These are phyloP conservation scores for Caenorhabditis plicata DNA, from an alignment of 2,888 invertebrate genomes.

Conservation along the genomic window DNA sequence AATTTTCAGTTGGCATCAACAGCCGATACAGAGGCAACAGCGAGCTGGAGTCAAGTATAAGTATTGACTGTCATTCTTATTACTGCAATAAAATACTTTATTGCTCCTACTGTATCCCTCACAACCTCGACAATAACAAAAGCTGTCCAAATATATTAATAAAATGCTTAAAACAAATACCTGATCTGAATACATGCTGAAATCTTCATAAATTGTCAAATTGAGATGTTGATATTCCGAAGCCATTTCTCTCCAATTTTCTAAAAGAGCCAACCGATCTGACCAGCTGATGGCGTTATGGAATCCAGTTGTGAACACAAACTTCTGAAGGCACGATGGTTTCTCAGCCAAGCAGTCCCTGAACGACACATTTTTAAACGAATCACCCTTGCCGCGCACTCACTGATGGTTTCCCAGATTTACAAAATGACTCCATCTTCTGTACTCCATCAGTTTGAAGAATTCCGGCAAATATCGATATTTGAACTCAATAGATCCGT, in stretches of 20 bases:
- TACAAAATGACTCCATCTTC: conserved; percentile 64
- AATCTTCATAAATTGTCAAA: conserved; percentile 65
- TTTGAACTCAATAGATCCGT: conserved; percentile 62
- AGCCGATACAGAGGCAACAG: too few species aligned
- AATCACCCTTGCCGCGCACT: conserved; percentile 8
- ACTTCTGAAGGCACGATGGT: conserved; percentile 60
- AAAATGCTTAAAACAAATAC: conserved; percentile 22
- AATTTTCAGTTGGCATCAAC: too few species aligned
- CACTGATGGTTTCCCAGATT: conserved; percentile 57
- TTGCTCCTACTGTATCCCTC: too few species aligned
- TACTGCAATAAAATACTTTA: too few species aligned
- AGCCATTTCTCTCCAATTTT: conserved; percentile 59
- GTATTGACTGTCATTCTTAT: too few species aligned
- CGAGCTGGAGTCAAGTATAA: too few species aligned
- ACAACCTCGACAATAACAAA: too few species aligned
- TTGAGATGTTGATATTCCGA: conserved; percentile 58
- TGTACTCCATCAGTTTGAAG: conserved; percentile 58
- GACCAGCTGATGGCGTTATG: conserved; percentile 62
- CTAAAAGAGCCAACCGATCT: conserved; percentile 33
- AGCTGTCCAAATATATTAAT: too few species aligned
- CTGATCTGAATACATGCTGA: conserved; percentile 64
- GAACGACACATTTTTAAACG: conserved; percentile 7
- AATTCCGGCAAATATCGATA: conserved; percentile 64
- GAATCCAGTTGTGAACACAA: conserved; percentile 65
- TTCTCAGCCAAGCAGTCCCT: conserved; percentile 61